A percentile compares a stretch with the other conserved stretches of the same genome.
phyloP scores from a whole-genome alignment of 2,797 vertebrate genomes.

The Bradypodion pumilum region DNA sequence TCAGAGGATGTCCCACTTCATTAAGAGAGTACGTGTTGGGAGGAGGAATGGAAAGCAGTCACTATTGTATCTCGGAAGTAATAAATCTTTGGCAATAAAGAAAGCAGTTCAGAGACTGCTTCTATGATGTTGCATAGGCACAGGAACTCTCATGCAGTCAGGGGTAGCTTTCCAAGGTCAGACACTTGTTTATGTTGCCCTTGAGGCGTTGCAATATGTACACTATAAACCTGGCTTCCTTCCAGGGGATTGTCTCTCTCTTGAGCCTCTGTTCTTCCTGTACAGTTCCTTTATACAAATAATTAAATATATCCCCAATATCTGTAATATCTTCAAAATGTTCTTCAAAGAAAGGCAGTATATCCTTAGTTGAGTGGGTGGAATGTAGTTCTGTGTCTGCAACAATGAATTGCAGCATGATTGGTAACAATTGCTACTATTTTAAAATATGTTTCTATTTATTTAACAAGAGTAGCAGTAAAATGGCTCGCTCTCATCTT shows the following conservation, averaged over 20 bases:
- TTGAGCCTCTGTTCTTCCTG: neutral
- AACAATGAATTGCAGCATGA: neutral
- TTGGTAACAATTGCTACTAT: neutral
- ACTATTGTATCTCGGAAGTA: conserved; percentile 19
- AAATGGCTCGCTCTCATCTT: neutral
- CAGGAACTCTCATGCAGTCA: conserved; percentile 12
- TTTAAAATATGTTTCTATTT: neutral
- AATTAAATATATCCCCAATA: neutral
- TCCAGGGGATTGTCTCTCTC: neutral
- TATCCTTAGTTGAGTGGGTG: neutral
- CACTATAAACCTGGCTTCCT: conserved; percentile 1
- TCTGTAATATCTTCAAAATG: too few species aligned
- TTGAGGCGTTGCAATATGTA: neutral
- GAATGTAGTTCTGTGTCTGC: neutral
- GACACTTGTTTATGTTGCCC: neutral
- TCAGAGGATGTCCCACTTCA: neutral
- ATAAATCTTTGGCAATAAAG: conserved; percentile 19
- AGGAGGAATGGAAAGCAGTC: neutral
- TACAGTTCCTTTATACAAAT: neutral
- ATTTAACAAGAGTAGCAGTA: neutral
- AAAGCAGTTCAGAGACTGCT: neutral
- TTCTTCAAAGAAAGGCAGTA: neutral
- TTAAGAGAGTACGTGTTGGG: neutral
- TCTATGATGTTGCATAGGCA: neutral
- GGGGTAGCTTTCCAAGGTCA: conserved; percentile 22